These are phyloP conservation scores for Macrophya alboannulata DNA, from an alignment of 2,888 invertebrate genomes.

Conservation along the genomic window DNA sequence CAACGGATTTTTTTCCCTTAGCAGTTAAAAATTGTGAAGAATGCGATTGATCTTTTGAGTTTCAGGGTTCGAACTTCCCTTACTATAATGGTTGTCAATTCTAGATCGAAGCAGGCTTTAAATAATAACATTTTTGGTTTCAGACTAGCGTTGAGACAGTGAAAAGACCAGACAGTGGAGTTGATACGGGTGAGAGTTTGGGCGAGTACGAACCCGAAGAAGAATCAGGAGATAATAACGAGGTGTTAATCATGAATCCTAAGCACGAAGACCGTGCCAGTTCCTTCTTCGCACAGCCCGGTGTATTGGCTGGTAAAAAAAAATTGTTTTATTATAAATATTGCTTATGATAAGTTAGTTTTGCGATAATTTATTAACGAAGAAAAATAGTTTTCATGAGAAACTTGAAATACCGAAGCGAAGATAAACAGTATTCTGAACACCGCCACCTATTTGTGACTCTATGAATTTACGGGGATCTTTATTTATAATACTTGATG, in stretches of 20 bases:
- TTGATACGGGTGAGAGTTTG: conserved; percentile 70
- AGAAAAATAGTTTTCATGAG: not conserved
- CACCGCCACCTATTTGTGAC: not conserved
- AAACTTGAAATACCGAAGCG: not conserved
- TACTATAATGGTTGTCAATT: not conserved
- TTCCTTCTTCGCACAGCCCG: conserved; percentile 97
- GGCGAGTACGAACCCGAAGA: conserved; percentile 74
- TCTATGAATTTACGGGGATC: not conserved
- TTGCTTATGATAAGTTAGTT: not conserved
- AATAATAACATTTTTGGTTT: conserved; percentile 32
- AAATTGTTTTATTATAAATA: conserved; percentile 56
- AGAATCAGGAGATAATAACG: conserved; percentile 81
- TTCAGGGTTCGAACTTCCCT: not conserved
- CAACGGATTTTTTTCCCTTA: not conserved
- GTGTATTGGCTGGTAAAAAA: conserved; percentile 92
- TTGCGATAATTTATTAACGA: not conserved
- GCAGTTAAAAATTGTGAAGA: not conserved
- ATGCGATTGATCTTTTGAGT: not conserved
- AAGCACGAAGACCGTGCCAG: conserved; percentile 92
- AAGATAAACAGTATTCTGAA: not conserved
- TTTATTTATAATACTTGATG: not conserved
- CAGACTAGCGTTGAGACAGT: conserved; percentile 72
- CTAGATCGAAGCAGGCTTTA: not conserved
- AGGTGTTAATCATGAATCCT: conserved; percentile 91
- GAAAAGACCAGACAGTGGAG: conserved; percentile 74